Percentiles rank a stretch among this genome's conserved stretches.
Evolutionary conservation across 2,888 invertebrate species (phyloP).

Genomic region (Lissocephala sabroskyi): DNA sequence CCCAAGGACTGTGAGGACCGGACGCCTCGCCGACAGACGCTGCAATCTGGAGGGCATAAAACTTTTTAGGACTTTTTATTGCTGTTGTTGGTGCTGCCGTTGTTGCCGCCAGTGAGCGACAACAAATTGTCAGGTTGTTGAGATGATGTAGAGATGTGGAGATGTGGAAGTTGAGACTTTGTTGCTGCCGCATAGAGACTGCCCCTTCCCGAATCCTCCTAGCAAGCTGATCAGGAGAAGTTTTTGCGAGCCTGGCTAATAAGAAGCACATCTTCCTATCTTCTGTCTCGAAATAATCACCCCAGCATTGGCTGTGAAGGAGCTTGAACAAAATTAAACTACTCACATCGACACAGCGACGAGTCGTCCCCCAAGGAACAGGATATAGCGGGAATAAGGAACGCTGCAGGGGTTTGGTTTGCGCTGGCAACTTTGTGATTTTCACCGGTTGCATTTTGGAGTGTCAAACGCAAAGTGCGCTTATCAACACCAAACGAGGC

Average conservation of each 20-base stretch:
- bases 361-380: too few species aligned
- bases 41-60: slow-evolving; percentile 55
- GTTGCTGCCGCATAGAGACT: not conserved
- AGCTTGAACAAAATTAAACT: slow-evolving; percentile 54
- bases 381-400: too few species aligned
- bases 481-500: slow-evolving; percentile 51
- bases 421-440: slow-evolving; percentile 1
- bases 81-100: slow-evolving; percentile 31
- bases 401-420: too few species aligned
- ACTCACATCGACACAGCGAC: slow-evolving; percentile 47
- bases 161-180: not conserved
- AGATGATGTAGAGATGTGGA: too few species aligned
- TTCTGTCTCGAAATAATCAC: slow-evolving; percentile 7
- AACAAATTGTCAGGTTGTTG: slow-evolving; percentile 58
- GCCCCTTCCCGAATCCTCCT: too few species aligned
- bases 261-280: too few species aligned
- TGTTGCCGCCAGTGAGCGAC: slow-evolving; percentile 22
- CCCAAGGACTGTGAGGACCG: slow-evolving; percentile 6
- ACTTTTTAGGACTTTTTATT: slow-evolving; percentile 61
- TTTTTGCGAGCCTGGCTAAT: too few species aligned
- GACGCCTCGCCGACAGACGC: too few species aligned
- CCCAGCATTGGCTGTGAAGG: slow-evolving; percentile 10
- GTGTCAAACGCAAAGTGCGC: slow-evolving; percentile 37
- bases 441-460: not conserved
- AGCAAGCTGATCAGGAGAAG: too few species aligned